Percentiles rank a stretch among this genome's conserved stretches.
phyloP scores from a whole-genome alignment of 2,888 invertebrate genomes.

The Litoditis marina region DNA sequence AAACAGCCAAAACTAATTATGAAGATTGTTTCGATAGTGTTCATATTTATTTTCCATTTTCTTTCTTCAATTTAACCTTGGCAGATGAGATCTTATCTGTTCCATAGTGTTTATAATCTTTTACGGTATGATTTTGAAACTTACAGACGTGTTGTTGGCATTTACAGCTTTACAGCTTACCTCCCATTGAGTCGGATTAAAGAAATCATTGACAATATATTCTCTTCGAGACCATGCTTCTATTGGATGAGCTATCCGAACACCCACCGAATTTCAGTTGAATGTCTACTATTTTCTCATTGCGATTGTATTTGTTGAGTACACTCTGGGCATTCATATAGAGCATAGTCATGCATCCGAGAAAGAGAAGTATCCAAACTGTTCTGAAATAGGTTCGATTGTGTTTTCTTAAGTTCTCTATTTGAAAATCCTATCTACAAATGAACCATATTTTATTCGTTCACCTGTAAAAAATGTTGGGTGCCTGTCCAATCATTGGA shows the following conservation, averaged over 20 bases:
- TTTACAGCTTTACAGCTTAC: no score
- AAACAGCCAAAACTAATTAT: no score
- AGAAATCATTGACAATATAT: no score
- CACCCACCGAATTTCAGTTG: constrained; percentile 59
- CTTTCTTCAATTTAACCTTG: no score
- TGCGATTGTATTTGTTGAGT: constrained; percentile 54
- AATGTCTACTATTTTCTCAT: constrained; percentile 60
- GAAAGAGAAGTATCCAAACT: constrained; percentile 52
- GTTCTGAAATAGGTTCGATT: constrained; percentile 30
- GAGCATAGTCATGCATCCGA: constrained; percentile 54
- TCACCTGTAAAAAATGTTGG: constrained; percentile 51
- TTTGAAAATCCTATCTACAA: background rate
- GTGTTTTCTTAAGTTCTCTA: no score
- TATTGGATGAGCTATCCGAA: background rate
- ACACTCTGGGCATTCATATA: constrained; percentile 55
- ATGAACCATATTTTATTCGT: background rate
- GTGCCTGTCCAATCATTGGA: constrained; percentile 59
- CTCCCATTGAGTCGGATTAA: no score
- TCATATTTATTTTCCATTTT: no score
- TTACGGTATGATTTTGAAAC: no score
- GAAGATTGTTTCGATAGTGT: no score
- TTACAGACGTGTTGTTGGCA: no score
- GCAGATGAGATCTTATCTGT: no score
- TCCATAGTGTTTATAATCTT: no score
- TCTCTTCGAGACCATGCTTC: background rate